These are phyloP conservation scores for Araneus ventricosus DNA, from an alignment of 1,140 invertebrate genomes.

Conservation along the genomic window DNA sequence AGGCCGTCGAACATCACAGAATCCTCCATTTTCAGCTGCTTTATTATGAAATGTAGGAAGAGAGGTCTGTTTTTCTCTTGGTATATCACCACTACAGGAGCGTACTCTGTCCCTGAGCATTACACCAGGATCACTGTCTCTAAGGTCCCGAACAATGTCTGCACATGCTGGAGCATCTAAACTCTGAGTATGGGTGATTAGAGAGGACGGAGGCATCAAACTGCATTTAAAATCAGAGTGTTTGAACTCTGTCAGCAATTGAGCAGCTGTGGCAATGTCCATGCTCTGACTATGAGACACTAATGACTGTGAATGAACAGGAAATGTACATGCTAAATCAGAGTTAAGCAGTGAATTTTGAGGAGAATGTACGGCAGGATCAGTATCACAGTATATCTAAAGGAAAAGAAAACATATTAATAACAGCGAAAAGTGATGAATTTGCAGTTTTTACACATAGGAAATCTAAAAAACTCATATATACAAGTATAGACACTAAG, in stretches of 20 bases:
- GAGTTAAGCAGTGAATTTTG: conserved; percentile 26
- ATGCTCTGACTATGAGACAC: conserved; percentile 63
- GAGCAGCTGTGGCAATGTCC: neutral
- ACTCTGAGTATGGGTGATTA: conserved; percentile 77
- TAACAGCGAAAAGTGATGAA: neutral
- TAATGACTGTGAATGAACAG: conserved; percentile 29
- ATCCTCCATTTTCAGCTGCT: conserved; percentile 32
- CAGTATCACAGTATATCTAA: conserved; percentile 70
- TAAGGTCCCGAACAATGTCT: conserved; percentile 76
- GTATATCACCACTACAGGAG: conserved; percentile 74
- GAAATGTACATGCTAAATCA: conserved; percentile 24
- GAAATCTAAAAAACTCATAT: neutral
- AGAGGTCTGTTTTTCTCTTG: conserved; percentile 72
- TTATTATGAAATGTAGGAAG: conserved; percentile 70
- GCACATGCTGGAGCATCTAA: conserved; percentile 73
- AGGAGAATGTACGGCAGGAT: conserved; percentile 50
- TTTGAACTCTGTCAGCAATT: neutral
- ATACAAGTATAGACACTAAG: too few species aligned
- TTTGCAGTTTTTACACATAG: neutral
- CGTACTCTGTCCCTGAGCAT: conserved; percentile 45
- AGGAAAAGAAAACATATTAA: conserved; percentile 1
- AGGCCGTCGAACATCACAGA: conserved; percentile 43
- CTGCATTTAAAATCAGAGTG: conserved; percentile 14
- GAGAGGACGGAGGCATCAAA: conserved; percentile 70
- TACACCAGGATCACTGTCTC: conserved; percentile 51